These are phyloP conservation scores for Cepaea nemoralis DNA, from an alignment of 1,140 invertebrate species.

Conservation along the genomic window DNA sequence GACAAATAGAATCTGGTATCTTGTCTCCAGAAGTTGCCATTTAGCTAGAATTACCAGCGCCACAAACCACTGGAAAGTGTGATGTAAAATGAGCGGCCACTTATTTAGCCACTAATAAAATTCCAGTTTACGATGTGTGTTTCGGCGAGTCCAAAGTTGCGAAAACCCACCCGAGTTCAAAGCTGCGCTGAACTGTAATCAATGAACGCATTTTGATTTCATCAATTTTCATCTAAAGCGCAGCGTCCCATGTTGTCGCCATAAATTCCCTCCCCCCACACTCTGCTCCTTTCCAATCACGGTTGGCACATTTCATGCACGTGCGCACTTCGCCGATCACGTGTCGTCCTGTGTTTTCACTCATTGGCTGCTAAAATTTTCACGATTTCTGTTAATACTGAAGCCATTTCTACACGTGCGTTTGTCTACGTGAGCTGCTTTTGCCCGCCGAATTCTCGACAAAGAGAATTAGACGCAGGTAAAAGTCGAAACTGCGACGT, in stretches of 20 bases:
- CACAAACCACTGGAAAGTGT: too few relatives aligned
- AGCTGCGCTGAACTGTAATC: neutral
- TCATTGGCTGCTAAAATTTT: neutral
- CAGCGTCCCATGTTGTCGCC: neutral
- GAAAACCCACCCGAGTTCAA: neutral
- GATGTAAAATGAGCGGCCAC: too few relatives aligned
- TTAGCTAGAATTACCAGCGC: too few relatives aligned
- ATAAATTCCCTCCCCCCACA: neutral
- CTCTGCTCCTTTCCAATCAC: neutral
- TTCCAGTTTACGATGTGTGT: too few relatives aligned
- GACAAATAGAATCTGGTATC: too few relatives aligned
- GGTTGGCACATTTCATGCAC: neutral
- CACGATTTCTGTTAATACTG: neutral
- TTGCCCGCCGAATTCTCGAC: neutral
- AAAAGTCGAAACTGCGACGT: neutral
- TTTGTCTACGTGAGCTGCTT: neutral
- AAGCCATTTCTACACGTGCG: neutral
- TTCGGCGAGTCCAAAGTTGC: too few relatives aligned
- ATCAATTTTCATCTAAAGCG: slow-evolving; percentile 5
- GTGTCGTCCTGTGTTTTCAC: slow-evolving; percentile 72
- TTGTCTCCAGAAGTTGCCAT: too few relatives aligned
- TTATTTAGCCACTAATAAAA: too few relatives aligned
- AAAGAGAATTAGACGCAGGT: neutral
- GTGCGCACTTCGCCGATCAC: neutral
- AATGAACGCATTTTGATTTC: slow-evolving; percentile 8